Percentiles rank a stretch among this genome's conserved stretches.
Conservation (phyloP, 2,888 invertebrate genomes). For the Tuberolachnus salignus region DNA sequence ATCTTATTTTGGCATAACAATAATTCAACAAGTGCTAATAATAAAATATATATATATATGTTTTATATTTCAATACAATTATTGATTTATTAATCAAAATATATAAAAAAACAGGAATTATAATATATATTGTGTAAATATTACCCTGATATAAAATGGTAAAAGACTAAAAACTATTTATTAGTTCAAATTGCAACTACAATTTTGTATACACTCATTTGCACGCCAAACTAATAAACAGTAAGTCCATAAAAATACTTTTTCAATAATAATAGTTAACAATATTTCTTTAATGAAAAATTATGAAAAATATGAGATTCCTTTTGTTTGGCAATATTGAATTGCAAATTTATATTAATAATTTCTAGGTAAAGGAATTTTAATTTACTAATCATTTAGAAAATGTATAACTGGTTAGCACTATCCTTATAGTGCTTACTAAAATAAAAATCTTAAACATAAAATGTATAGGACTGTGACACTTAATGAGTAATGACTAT, state of each 20-base stretch:
- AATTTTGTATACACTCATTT: background rate
- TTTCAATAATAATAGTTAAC: too few species aligned
- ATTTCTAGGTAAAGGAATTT: background rate
- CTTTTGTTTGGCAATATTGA: background rate
- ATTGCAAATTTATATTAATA: background rate
- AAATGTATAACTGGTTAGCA: too few species aligned
- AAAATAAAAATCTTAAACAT: too few species aligned
- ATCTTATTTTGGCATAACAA: background rate
- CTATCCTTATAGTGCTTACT: too few species aligned
- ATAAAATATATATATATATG: too few species aligned
- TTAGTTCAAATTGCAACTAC: background rate
- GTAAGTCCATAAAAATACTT: background rate
- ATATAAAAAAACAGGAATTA: background rate
- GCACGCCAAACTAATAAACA: background rate
- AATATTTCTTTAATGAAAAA: too few species aligned
- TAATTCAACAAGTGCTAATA: background rate
- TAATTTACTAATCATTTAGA: too few species aligned
- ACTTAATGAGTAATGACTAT: background rate
- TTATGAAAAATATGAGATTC: constrained; percentile 15
- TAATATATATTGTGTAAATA: background rate
- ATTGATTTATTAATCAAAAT: too few species aligned
- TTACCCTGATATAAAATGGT: background rate
- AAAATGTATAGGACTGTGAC: background rate
- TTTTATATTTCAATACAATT: too few species aligned
- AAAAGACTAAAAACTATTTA: background rate